Percentiles rank a stretch among this genome's conserved stretches.
phyloP scores from a whole-genome alignment of 2,888 invertebrate species.

The Watsonalla binaria region DNA sequence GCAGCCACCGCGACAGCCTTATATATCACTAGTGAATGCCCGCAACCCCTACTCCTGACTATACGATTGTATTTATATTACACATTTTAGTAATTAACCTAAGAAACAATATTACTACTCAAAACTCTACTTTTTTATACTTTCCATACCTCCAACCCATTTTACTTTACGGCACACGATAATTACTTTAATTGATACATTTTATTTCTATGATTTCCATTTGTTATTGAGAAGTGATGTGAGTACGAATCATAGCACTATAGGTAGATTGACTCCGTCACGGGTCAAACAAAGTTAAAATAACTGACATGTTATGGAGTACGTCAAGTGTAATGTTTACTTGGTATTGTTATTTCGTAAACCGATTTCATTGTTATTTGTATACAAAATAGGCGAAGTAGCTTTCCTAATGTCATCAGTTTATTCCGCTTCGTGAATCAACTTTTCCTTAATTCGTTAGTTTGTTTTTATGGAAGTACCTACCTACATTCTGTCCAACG shows the following conservation, averaged over 20 bases:
- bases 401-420: too few species aligned
- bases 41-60: slow-evolving; percentile 56
- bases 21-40: slow-evolving; percentile 68
- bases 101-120: background rate
- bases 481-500: too few species aligned
- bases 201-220: too few species aligned
- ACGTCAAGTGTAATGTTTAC: background rate
- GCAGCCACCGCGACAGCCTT: slow-evolving; percentile 41
- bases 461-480: too few species aligned
- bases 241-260: too few species aligned
- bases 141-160: too few species aligned
- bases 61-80: slow-evolving; percentile 34
- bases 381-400: too few species aligned
- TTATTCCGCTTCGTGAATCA: background rate
- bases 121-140: background rate
- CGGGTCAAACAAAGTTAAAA: background rate
- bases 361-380: background rate
- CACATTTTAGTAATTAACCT: slow-evolving; percentile 29
- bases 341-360: background rate
- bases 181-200: too few species aligned
- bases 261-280: background rate
- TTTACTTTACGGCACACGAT: too few species aligned
- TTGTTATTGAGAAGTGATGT: too few species aligned
- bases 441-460: background rate
- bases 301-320: background rate